Evolutionary conservation across 1,140 invertebrate genomes (phyloP).

Genomic region (Philopotamus ludificatus): DNA sequence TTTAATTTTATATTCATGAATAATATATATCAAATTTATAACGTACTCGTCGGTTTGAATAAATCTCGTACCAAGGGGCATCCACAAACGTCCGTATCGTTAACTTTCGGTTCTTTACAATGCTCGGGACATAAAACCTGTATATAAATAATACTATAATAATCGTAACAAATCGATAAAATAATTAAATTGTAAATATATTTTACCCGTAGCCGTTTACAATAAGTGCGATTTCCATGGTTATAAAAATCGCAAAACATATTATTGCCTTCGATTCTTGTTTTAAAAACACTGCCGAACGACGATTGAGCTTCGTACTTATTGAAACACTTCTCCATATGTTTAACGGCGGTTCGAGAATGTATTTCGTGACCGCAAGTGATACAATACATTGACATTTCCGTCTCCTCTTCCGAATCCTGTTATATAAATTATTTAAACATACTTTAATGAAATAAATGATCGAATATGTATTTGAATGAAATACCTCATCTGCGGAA

Average conservation of each 20-base stretch:
- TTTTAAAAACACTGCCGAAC: slow-evolving; percentile 92
- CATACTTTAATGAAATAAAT: not conserved
- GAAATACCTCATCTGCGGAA: slow-evolving; percentile 30
- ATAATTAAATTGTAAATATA: not conserved
- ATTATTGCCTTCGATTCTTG: slow-evolving; percentile 88
- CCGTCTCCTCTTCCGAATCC: slow-evolving; percentile 68
- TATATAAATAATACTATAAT: not conserved
- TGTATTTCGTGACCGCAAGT: slow-evolving; percentile 95
- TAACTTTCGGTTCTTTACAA: slow-evolving; percentile 92
- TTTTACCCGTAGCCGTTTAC: slow-evolving; percentile 82
- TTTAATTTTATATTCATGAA: not conserved
- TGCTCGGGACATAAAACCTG: slow-evolving; percentile 94
- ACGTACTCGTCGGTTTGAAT: slow-evolving; percentile 68
- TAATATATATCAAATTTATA: not conserved
- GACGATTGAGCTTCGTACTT: slow-evolving; percentile 98
- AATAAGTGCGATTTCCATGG: slow-evolving; percentile 86
- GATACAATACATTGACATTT: slow-evolving; percentile 91
- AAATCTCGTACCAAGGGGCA: slow-evolving; percentile 84
- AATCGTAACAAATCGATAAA: not conserved
- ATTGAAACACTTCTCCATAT: slow-evolving; percentile 94
- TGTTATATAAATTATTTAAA: slow-evolving; percentile 10
- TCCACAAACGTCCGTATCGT: slow-evolving; percentile 83
- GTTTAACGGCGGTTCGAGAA: slow-evolving; percentile 83
- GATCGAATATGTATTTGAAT: not conserved
- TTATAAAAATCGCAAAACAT: slow-evolving; percentile 99